Base-by-base conservation (phyloP, 1,140 invertebrate genomes). In the Magallana gigas region DNA sequence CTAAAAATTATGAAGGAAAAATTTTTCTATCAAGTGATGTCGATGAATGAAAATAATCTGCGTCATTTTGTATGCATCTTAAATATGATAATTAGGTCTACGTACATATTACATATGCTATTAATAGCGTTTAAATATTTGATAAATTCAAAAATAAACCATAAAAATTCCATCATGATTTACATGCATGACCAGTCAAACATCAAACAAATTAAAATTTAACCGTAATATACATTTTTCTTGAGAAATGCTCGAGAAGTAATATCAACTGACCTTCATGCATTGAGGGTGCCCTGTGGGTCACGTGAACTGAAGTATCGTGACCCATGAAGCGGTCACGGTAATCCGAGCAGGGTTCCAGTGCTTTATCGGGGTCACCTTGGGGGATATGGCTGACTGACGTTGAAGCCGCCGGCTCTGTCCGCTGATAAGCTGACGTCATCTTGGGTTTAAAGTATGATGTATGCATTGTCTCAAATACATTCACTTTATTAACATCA, bases 361-460 rank as follows among this genome's bases (percentile, higher is more conserved):
- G 87, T 68, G 89, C 91, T 89, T 93, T 94, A 58, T 92, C 91
- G 18, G 64, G 86, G 57, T 94, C 93, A 11, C 92, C 93, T 57
- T 92, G 89, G 8, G 92, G 92, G 64, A 94, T 91, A 85, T 92
- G 84, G 80, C 90, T 89, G 23, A 86, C 84, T 14, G 84, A 62
- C 4, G 80, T 90, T 8, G 83, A 83, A 11, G 87, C 81, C 8
- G 81, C 85, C 23, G 87, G 86, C 58, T 88, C 68, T 1, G 85
- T 36, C 1, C 85, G 81, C 16, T 86, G 60, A 80, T 89, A 91
- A 16, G 88, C 90, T 36, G 91, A 85, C 16, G 88, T 85, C 59
- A 92, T 88, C 83, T 93, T 91, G 11, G 93, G 92, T 60, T 88
- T 89, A 84, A 91, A 94, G 83, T 92, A 93, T 5, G 90, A 87